Evolutionary conservation across 2,797 vertebrate species (phyloP).

Genomic region (Anas capensis): DNA sequence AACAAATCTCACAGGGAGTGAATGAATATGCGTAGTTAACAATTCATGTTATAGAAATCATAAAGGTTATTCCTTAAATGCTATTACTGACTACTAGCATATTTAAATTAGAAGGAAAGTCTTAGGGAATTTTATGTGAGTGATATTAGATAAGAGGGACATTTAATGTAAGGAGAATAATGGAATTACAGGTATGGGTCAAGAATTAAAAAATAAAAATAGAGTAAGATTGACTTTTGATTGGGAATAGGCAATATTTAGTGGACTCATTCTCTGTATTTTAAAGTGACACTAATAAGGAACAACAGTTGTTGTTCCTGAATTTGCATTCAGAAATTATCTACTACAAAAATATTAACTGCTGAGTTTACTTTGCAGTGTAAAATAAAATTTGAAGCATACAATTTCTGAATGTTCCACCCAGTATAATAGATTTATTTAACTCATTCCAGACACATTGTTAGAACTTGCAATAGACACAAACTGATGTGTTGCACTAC

Average conservation of each 20-base stretch:
- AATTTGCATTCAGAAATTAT: neutral
- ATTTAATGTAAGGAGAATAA: neutral
- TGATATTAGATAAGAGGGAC: neutral
- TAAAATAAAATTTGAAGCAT: neutral
- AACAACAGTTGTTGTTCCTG: neutral
- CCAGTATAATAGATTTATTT: neutral
- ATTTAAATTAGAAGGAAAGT: no score
- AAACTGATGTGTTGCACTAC: neutral
- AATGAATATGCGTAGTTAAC: no score
- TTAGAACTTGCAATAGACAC: neutral
- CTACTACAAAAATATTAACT: neutral
- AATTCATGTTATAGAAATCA: no score
- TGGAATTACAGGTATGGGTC: neutral
- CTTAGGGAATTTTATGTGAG: neutral
- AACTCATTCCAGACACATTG: neutral
- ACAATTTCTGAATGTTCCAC: neutral
- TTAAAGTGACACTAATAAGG: neutral
- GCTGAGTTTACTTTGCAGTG: neutral
- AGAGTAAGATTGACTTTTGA: neutral
- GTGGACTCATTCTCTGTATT: neutral
- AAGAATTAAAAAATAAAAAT: neutral
- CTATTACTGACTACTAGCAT: no score
- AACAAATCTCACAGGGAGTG: no score
- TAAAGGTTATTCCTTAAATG: no score
- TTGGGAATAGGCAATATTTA: neutral